Evolutionary conservation across 2,797 vertebrate genomes (phyloP).

Genomic region (Capromys pilorides): DNA sequence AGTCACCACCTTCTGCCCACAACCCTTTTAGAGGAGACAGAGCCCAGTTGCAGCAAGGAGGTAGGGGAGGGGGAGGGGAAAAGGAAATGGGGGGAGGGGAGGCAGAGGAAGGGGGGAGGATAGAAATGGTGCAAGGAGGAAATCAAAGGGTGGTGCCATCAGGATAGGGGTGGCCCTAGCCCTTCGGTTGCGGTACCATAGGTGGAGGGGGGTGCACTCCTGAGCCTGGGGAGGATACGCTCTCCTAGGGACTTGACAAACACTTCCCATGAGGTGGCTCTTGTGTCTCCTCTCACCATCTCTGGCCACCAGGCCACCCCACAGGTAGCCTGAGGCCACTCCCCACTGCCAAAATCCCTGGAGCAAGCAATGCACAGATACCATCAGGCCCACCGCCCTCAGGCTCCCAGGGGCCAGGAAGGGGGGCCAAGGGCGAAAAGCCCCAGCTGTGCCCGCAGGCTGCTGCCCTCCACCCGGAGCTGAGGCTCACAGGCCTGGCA

Average conservation of each 20-base stretch:
- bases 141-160: not conserved
- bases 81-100: not conserved
- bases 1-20: not conserved
- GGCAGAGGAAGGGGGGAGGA: not conserved
- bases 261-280: rapidly evolving
- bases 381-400: constrained; percentile 74
- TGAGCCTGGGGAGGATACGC: not conserved
- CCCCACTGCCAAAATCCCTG: constrained; percentile 86
- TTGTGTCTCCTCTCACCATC: not conserved
- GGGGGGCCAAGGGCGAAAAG: constrained; percentile 72
- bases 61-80: not conserved
- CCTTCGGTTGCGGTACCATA: not conserved
- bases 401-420: constrained; percentile 74
- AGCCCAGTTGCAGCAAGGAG: not conserved
- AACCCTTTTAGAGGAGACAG: not conserved
- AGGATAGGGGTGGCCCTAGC: not conserved
- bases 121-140: too few species aligned
- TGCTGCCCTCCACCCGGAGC: not conserved
- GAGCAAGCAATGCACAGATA: constrained; percentile 85
- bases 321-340: constrained; percentile 76
- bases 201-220: too few species aligned
- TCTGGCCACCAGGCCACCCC: rapidly evolving
- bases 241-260: too few species aligned
- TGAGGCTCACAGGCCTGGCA: constrained; percentile 84
- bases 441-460: rapidly evolving